Conservation (phyloP, 2,888 invertebrate genomes). For the Anticlea derivata region DNA sequence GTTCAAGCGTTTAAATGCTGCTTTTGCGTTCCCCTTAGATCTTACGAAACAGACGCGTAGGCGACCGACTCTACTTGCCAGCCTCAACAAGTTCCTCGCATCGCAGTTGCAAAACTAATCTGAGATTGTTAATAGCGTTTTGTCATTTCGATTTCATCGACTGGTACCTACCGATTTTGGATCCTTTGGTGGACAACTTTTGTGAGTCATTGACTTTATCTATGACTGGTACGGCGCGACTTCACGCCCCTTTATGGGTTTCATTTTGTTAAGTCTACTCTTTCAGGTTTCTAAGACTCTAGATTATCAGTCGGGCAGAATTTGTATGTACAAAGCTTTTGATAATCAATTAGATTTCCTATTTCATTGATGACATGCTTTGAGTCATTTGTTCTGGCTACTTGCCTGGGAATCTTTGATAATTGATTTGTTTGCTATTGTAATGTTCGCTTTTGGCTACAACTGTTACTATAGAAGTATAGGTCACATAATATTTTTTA, state of each 20-base stretch:
- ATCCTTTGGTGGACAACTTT: neutral
- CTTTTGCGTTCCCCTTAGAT: conserved; percentile 17
- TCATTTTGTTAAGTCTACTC: too few relatives aligned
- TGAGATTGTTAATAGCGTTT: conserved; percentile 32
- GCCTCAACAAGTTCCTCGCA: conserved; percentile 28
- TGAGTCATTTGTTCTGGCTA: conserved; percentile 5
- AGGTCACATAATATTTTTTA: too few relatives aligned
- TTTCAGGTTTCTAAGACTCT: too few relatives aligned
- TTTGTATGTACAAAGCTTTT: neutral
- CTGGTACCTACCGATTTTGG: conserved; percentile 11
- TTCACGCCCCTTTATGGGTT: too few relatives aligned
- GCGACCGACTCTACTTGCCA: conserved; percentile 32
- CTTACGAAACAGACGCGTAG: conserved; percentile 40
- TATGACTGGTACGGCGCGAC: neutral
- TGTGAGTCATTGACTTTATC: conserved; percentile 11
- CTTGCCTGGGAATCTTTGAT: conserved; percentile 8
- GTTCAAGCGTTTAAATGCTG: conserved; percentile 1
- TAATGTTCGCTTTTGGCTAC: neutral
- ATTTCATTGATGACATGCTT: conserved; percentile 8
- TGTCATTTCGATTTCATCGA: conserved; percentile 29
- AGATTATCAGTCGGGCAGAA: too few relatives aligned
- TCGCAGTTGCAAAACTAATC: conserved; percentile 35
- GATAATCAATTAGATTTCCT: conserved; percentile 14
- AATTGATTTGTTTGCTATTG: conserved; percentile 13
- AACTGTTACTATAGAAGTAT: conserved; percentile 3